Evolutionary conservation across 2,113 vertebrate species (phyloP).

Genomic region (Myrmecobius fasciatus): DNA sequence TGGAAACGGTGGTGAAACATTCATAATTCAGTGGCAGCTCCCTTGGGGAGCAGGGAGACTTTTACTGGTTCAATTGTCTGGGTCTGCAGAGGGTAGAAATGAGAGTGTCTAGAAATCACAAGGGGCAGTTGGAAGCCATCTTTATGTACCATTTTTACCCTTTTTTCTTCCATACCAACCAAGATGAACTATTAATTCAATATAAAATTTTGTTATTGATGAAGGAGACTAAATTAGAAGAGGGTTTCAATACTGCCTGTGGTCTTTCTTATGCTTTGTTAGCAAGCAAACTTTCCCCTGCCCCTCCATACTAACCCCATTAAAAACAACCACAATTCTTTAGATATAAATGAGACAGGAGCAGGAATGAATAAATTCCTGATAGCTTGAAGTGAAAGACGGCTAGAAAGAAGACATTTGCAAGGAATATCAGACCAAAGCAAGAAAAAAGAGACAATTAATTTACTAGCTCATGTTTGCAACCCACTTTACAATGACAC

Average conservation of each 20-base stretch:
- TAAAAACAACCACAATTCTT: constrained; percentile 34
- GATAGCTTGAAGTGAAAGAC: not conserved
- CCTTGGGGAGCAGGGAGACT: constrained; percentile 34
- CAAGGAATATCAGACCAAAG: constrained; percentile 11
- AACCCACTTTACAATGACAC: not conserved
- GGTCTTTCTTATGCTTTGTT: constrained; percentile 10
- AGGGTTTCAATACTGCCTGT: not conserved
- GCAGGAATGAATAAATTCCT: constrained; percentile 39
- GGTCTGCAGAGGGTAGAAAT: not conserved
- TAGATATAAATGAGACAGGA: constrained; percentile 16
- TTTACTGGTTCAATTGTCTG: constrained; percentile 25
- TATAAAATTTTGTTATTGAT: not conserved
- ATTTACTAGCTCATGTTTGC: not conserved
- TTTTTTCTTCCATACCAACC: not conserved
- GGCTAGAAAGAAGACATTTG: constrained; percentile 12
- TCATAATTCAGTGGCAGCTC: not conserved
- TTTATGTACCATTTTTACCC: not conserved
- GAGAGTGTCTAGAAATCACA: constrained; percentile 12
- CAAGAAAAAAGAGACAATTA: not conserved
- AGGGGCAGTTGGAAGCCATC: constrained; percentile 4
- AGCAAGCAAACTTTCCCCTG: not conserved
- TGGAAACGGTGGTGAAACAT: constrained; percentile 3
- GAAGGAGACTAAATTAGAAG: constrained; percentile 4
- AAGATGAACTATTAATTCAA: not conserved
- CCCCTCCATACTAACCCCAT: not conserved